Conservation (phyloP, 2,113 vertebrate genomes). For the Mesembrinibis cayennensis region DNA sequence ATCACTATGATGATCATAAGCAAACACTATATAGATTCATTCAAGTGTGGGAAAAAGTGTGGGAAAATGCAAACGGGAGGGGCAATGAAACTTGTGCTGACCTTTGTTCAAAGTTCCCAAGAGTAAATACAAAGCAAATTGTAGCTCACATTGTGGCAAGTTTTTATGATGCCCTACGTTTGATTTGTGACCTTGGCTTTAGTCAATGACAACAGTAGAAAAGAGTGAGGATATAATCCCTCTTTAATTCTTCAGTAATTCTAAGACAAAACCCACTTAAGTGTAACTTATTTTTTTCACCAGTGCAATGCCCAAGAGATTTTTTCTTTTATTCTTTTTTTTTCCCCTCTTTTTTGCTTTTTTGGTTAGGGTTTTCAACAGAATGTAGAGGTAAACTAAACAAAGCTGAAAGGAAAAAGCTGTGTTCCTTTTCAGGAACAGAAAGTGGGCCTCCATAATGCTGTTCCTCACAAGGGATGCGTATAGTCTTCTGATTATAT, state of each 20-base stretch:
- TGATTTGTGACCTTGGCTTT: neutral
- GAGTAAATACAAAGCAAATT: slow-evolving; percentile 25
- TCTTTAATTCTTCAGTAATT: neutral
- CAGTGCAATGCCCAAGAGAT: neutral
- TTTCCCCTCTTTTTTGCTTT: neutral
- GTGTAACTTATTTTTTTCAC: neutral
- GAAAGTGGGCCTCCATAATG: neutral
- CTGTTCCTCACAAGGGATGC: neutral
- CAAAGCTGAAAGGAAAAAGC: neutral
- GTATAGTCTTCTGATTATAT: neutral
- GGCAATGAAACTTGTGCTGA: slow-evolving; percentile 7
- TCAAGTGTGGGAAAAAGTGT: slow-evolving; percentile 43
- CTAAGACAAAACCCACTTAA: neutral
- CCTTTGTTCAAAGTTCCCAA: slow-evolving; percentile 59
- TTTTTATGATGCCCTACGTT: neutral
- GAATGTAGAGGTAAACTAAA: neutral
- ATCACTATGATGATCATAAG: neutral
- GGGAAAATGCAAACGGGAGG: slow-evolving; percentile 62
- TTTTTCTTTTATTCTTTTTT: neutral
- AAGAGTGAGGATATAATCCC: neutral
- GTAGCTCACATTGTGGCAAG: neutral
- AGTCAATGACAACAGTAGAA: neutral
- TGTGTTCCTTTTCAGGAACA: neutral
- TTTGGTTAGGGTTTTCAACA: neutral
- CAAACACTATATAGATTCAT: neutral